Percentiles rank a stretch among this genome's conserved stretches.
These are phyloP conservation scores for Lamproptera curius DNA, from an alignment of 2,888 invertebrate genomes.

Conservation along the genomic window DNA sequence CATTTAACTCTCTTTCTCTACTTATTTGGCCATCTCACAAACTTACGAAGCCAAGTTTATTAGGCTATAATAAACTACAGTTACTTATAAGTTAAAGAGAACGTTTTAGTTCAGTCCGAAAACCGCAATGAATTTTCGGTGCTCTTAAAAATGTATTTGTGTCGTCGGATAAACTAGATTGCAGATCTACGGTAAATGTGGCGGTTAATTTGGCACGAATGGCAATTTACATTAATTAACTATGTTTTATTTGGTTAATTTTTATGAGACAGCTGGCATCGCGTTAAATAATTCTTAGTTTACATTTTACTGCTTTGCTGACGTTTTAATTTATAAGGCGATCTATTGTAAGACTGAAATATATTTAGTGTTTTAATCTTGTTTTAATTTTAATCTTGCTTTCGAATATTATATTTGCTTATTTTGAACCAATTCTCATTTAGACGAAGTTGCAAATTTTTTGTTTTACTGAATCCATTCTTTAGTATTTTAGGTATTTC, in stretches of 20 bases:
- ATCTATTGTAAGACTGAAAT: too few relatives aligned
- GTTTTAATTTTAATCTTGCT: too few relatives aligned
- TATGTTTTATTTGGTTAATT: conserved; percentile 3
- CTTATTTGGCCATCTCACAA: background rate
- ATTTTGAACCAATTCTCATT: too few relatives aligned
- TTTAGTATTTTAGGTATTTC: too few relatives aligned
- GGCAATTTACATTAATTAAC: conserved; percentile 13
- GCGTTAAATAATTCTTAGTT: too few relatives aligned
- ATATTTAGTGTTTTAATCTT: too few relatives aligned
- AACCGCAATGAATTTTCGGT: conserved; percentile 15
- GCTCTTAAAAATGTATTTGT: conserved; percentile 15
- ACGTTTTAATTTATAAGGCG: too few relatives aligned
- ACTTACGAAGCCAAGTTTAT: background rate
- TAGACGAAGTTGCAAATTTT: too few relatives aligned
- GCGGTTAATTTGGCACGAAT: conserved; percentile 4
- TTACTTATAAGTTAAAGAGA: conserved; percentile 7
- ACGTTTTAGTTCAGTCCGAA: conserved; percentile 6
- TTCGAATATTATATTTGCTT: too few relatives aligned
- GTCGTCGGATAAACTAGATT: conserved; percentile 15
- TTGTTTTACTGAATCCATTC: too few relatives aligned
- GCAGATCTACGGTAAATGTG: conserved; percentile 15
- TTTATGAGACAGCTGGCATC: background rate
- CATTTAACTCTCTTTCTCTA: background rate
- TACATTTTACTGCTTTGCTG: too few relatives aligned
- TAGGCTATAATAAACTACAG: conserved; percentile 1